These are phyloP conservation scores for Lerista edwardsae DNA, from an alignment of 2,797 vertebrate genomes.

Conservation along the genomic window DNA sequence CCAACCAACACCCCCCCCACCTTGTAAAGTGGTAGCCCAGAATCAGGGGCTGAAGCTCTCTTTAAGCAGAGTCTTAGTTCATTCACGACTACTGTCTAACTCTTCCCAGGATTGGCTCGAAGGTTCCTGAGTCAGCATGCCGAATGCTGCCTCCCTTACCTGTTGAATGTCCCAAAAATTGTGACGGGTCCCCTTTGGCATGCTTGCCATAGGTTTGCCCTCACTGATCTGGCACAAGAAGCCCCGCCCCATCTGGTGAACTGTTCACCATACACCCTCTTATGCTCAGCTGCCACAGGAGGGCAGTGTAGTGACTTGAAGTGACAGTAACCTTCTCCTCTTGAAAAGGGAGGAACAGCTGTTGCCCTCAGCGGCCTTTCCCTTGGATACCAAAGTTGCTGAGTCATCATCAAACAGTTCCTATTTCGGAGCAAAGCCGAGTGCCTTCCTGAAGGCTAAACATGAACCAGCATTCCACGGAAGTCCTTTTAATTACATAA, in stretches of 20 bases:
- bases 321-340: neutral
- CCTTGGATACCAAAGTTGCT: neutral
- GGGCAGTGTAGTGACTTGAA: no score
- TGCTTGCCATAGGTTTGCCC: no score
- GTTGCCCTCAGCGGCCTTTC: neutral
- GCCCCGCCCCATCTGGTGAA: no score
- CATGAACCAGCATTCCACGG: constrained; percentile 8
- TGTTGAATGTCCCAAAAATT: no score
- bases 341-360: neutral
- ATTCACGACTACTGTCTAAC: neutral
- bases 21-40: no score
- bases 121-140: no score
- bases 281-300: no score
- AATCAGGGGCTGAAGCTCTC: neutral
- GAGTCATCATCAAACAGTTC: constrained; percentile 15
- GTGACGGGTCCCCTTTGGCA: no score
- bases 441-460: constrained; percentile 13
- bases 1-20: no score
- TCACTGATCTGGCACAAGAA: no score
- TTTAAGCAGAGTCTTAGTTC: neutral
- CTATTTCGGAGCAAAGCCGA: neutral
- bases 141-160: no score
- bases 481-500: constrained; percentile 32
- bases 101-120: neutral
- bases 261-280: no score